Conservation (phyloP, 1,140 invertebrate genomes). For the Apis florea region DNA sequence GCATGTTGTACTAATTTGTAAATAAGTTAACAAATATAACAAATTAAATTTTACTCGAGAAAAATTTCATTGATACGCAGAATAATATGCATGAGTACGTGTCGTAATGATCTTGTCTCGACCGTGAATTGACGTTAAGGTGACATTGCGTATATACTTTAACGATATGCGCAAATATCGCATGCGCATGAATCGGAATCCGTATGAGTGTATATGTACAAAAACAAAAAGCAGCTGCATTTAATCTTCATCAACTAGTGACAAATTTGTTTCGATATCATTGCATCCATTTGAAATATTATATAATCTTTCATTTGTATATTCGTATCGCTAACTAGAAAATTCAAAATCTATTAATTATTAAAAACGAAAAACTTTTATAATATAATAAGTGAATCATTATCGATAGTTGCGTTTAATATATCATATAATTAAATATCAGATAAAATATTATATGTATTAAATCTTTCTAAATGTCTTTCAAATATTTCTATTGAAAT, state of each 20-base stretch:
- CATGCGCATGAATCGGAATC: background rate
- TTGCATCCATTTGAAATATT: background rate
- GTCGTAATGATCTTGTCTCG: slow-evolving; percentile 21
- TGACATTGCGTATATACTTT: background rate
- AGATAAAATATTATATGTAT: too few species aligned
- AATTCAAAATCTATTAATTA: too few species aligned
- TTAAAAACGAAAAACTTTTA: too few species aligned
- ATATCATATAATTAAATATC: too few species aligned
- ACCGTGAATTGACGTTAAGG: slow-evolving; percentile 13
- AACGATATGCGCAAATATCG: background rate
- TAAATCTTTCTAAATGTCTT: too few species aligned
- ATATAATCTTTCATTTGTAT: background rate
- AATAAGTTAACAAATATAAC: too few species aligned
- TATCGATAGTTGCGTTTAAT: too few species aligned
- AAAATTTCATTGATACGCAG: background rate
- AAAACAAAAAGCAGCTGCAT: background rate
- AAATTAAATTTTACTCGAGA: too few species aligned
- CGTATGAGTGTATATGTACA: background rate
- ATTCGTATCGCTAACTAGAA: background rate
- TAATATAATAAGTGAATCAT: too few species aligned
- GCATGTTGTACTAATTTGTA: too few species aligned
- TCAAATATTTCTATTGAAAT: too few species aligned
- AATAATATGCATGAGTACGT: background rate
- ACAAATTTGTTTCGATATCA: background rate
- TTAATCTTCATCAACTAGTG: slow-evolving; percentile 1